These are phyloP conservation scores for Notodonta dromedarius DNA, from an alignment of 2,888 invertebrate genomes.

Conservation along the genomic window DNA sequence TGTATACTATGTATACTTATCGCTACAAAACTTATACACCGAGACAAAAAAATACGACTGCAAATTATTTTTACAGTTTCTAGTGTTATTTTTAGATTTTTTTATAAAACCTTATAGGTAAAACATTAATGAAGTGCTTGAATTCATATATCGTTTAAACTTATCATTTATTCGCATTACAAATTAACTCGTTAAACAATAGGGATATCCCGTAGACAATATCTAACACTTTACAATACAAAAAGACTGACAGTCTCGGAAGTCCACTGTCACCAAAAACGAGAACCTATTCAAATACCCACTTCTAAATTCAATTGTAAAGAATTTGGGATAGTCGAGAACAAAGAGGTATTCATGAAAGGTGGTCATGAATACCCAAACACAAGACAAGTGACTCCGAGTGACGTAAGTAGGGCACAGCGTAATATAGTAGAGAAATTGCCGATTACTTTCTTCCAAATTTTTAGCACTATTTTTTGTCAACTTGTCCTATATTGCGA, in stretches of 20 bases:
- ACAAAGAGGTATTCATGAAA: conserved; percentile 17
- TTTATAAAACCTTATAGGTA: too few relatives aligned
- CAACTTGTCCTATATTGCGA: not conserved
- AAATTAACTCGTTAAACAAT: too few relatives aligned
- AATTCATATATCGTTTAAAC: too few relatives aligned
- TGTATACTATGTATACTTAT: too few relatives aligned
- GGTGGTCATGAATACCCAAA: conserved; percentile 40
- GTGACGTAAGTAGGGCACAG: conserved; percentile 34
- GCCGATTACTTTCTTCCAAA: not conserved
- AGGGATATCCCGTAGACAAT: too few relatives aligned
- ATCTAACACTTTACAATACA: not conserved
- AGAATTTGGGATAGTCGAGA: conserved; percentile 28
- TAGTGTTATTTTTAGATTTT: too few relatives aligned
- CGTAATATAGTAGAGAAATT: conserved; percentile 18
- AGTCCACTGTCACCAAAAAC: conserved; percentile 23
- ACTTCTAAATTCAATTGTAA: conserved; percentile 33
- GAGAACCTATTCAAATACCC: conserved; percentile 16
- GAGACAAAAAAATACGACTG: too few relatives aligned
- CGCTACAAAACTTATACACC: too few relatives aligned
- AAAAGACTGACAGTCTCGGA: conserved; percentile 25
- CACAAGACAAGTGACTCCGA: conserved; percentile 23
- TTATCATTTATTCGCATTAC: too few relatives aligned
- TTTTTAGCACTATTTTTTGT: not conserved
- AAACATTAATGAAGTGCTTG: too few relatives aligned
- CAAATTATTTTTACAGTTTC: too few relatives aligned